Conservation (phyloP, 2,888 invertebrate genomes). For the Palloptera scutellata region DNA sequence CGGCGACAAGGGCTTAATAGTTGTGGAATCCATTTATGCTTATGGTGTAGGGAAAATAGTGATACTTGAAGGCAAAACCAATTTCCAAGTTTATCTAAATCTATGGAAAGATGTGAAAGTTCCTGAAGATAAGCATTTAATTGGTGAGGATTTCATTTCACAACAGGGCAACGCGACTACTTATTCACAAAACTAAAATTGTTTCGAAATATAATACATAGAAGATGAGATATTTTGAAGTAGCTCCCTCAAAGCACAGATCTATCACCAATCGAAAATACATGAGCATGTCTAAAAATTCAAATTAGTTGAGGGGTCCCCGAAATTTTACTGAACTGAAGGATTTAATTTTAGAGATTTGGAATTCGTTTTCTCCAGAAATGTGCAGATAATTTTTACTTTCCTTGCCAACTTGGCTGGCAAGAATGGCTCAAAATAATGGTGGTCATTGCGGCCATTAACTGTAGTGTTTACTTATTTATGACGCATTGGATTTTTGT, state of each 20-base stretch:
- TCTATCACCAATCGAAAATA: slow-evolving; percentile 21
- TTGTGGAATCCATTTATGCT: slow-evolving; percentile 16
- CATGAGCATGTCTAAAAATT: slow-evolving; percentile 14
- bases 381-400: slow-evolving; percentile 17
- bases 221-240: slow-evolving; percentile 14
- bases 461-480: too few relatives aligned
- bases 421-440: slow-evolving; percentile 14
- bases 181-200: slow-evolving; percentile 7
- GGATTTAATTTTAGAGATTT: slow-evolving; percentile 14
- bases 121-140: too few relatives aligned
- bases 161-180: slow-evolving; percentile 10
- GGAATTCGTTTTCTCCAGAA: slow-evolving; percentile 11
- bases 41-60: slow-evolving; percentile 21
- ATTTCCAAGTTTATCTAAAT: slow-evolving; percentile 10
- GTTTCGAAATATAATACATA: neutral
- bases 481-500: too few relatives aligned
- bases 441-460: slow-evolving; percentile 12
- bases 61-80: slow-evolving; percentile 13
- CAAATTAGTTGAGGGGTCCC: neutral
- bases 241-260: slow-evolving; percentile 21
- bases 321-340: too few relatives aligned
- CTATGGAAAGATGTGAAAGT: slow-evolving; percentile 2
- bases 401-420: slow-evolving; percentile 16
- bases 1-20: slow-evolving; percentile 2
- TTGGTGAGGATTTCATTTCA: too few relatives aligned